These are phyloP conservation scores for Heliconius charithonia DNA, from an alignment of 2,888 invertebrate genomes.

Conservation along the genomic window DNA sequence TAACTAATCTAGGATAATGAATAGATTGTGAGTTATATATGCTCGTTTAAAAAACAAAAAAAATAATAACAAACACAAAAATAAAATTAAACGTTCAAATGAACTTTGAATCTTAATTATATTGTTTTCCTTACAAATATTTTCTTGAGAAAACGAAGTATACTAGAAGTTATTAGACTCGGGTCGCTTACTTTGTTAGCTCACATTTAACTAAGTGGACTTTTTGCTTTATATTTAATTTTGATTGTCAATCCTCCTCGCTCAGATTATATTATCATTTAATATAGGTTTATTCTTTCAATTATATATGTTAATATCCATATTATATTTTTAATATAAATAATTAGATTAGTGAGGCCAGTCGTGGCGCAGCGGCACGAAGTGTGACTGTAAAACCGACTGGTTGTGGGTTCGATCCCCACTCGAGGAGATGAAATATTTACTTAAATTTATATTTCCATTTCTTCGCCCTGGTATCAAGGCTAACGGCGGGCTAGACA, in stretches of 20 bases:
- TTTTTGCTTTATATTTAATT: slow-evolving; percentile 22
- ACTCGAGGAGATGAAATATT: too few species aligned
- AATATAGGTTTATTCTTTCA: not conserved
- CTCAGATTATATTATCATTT: not conserved
- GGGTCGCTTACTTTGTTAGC: slow-evolving; percentile 25
- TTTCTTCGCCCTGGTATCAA: too few species aligned
- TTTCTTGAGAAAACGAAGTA: slow-evolving; percentile 29
- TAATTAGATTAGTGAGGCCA: too few species aligned
- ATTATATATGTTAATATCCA: not conserved
- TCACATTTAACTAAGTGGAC: slow-evolving; percentile 12
- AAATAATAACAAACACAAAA: slow-evolving; percentile 13
- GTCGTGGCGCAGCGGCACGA: too few species aligned
- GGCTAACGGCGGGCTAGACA: too few species aligned
- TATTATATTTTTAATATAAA: not conserved
- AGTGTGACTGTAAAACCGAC: too few species aligned
- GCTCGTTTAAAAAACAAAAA: not conserved
- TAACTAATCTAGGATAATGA: too few species aligned
- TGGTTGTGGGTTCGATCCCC: too few species aligned
- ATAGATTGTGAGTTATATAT: not conserved
- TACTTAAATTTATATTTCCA: too few species aligned
- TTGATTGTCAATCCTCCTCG: not conserved
- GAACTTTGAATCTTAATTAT: slow-evolving; percentile 19
- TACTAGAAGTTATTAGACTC: slow-evolving; percentile 23
- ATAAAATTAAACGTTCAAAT: not conserved
- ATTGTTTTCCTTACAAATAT: slow-evolving; percentile 22